phyloP scores from a whole-genome alignment of 1,140 invertebrate genomes.

The Brachionus asplanchnoidis region DNA sequence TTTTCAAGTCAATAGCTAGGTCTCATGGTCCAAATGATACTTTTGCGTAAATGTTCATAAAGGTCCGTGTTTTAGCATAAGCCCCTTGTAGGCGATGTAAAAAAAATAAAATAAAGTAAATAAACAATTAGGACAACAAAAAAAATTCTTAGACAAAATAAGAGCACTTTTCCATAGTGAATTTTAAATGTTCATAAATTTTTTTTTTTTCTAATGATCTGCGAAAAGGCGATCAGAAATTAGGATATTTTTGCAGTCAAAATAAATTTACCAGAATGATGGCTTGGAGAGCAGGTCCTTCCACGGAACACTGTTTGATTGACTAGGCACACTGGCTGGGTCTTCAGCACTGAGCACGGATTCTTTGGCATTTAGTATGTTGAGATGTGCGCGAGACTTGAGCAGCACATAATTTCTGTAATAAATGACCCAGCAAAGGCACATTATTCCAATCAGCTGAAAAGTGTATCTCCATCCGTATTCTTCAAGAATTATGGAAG shows the following conservation, averaged over 20 bases:
- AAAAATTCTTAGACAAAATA: too few species aligned
- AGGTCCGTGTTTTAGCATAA: too few species aligned
- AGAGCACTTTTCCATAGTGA: too few species aligned
- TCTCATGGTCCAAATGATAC: too few species aligned
- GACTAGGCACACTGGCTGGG: not conserved
- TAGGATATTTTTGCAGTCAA: not conserved
- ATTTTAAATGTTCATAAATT: too few species aligned
- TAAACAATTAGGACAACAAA: too few species aligned
- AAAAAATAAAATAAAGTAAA: too few species aligned
- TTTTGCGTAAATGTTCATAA: too few species aligned
- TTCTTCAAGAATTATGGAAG: slow-evolving; percentile 65
- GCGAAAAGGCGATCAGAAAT: slow-evolving; percentile 46
- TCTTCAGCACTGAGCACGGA: slow-evolving; percentile 38
- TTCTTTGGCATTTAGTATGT: slow-evolving; percentile 45
- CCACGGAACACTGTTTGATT: slow-evolving; percentile 59
- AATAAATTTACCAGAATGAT: slow-evolving; percentile 60
- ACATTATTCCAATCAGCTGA: slow-evolving; percentile 63
- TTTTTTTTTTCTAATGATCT: too few species aligned
- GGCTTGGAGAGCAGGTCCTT: slow-evolving; percentile 60
- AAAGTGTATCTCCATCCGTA: slow-evolving; percentile 68
- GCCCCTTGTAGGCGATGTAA: too few species aligned
- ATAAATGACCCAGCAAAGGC: slow-evolving; percentile 40
- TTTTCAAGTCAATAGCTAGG: too few species aligned
- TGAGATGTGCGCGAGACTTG: slow-evolving; percentile 14
- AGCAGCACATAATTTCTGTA: slow-evolving; percentile 24